Evolutionary conservation across 1,140 invertebrate species (phyloP).

Genomic region (Drosophila tani): DNA sequence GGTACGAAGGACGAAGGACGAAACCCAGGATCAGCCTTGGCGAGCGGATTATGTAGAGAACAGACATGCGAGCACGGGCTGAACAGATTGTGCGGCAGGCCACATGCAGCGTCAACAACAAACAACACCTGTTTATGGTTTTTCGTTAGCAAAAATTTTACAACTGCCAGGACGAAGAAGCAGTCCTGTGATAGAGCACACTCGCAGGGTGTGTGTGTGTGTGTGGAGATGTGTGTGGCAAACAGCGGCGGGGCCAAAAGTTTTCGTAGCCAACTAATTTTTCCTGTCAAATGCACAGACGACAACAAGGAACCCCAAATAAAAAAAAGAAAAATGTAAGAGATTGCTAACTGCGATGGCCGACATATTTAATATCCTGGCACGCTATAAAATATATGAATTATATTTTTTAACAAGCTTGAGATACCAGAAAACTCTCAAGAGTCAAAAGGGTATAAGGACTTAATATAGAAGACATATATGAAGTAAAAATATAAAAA

Average conservation of each 20-base stretch:
- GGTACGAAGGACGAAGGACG: not conserved
- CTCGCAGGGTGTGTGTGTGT: slow-evolving; percentile 40
- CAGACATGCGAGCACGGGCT: slow-evolving; percentile 47
- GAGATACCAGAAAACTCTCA: not conserved
- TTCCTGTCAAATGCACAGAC: slow-evolving; percentile 82
- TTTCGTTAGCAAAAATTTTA: slow-evolving; percentile 76
- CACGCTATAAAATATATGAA: not conserved
- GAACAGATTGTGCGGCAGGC: slow-evolving; percentile 77
- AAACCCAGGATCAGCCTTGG: slow-evolving; percentile 51
- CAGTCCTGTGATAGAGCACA: slow-evolving; percentile 42
- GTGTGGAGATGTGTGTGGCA: slow-evolving; percentile 38
- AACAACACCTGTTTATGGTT: slow-evolving; percentile 82
- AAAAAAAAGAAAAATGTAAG: slow-evolving; percentile 21
- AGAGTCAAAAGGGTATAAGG: too few relatives aligned
- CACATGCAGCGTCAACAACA: slow-evolving; percentile 73
- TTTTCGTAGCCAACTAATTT: slow-evolving; percentile 83
- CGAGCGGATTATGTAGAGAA: slow-evolving; percentile 75
- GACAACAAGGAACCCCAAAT: slow-evolving; percentile 61
- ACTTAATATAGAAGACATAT: not conserved
- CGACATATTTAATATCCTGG: slow-evolving; percentile 24
- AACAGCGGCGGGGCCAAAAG: slow-evolving; percentile 66
- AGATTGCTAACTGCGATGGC: slow-evolving; percentile 10
- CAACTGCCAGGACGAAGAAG: slow-evolving; percentile 63
- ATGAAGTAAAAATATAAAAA: too few relatives aligned
- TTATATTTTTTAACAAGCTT: not conserved